Base-by-base conservation (phyloP, 2,113 vertebrate genomes). In the Ranitomeya imitator region DNA sequence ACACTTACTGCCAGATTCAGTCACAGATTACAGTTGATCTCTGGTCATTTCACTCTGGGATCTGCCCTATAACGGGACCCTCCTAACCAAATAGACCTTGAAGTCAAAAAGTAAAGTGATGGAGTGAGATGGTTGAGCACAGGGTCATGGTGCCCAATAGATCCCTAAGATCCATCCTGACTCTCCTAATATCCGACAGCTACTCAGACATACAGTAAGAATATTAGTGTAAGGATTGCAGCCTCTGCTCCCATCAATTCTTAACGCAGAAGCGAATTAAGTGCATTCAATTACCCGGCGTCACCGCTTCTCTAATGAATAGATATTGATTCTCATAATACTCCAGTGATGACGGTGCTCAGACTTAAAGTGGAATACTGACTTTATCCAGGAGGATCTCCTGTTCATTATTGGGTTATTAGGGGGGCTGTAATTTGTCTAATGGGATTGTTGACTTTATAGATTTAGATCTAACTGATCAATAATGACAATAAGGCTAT, bases 321-420 rank as follows among this genome's bases (percentile, higher is more conserved):
- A 82, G 79, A 26, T 82, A 82, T 63, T 37, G 79, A 80, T 82
- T 63, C 57, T 60, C 57, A 82, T 82, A 63, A 63, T 37, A 63
- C 59, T 82, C 57, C 79, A 63, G 57, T 18, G 26, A 21, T 37
- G 80, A 51, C 26, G 31, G 57, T 31, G 13, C 21, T 65, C 59
- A 83, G 80, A 45, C 26, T 10, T 26, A 3, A 65, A 45, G 79
- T 51, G 79, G 19, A 23, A 2, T 67, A 82, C 14, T 80, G 78
- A 60, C 19, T 31, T 15, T 15, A 45, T 12, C 54, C 10, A 55
- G 12, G 10, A 54, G 51, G 21, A 51, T 65, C 31, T 65, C 45
- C 79, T 11, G 57, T 65, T 37, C 19, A 65, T 67, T 61, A 81
- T 31, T 81, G 15, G 57, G 1, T 81, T 59, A 37, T 81, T 45